Conservation (phyloP, 2,797 vertebrate genomes). For the Argyrosomus regius region DNA sequence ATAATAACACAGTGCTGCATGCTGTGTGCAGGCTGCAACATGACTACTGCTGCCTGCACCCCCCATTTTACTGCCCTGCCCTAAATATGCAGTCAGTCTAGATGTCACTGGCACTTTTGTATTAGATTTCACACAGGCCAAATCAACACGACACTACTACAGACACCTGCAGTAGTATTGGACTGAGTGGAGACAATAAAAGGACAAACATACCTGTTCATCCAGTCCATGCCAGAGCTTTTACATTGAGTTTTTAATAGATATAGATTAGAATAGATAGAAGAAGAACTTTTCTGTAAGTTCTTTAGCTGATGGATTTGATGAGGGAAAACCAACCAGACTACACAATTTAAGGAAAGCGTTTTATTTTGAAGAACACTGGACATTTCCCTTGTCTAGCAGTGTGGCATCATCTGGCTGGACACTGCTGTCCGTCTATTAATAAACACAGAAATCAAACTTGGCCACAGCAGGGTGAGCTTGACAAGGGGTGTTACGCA, state of each 20-base stretch:
- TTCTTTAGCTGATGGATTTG: too few species aligned
- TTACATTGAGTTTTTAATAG: too few species aligned
- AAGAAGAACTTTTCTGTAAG: too few species aligned
- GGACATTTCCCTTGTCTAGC: conserved; percentile 12
- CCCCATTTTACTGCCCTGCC: conserved; percentile 58
- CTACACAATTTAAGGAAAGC: background rate
- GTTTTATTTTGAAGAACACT: conserved; percentile 4
- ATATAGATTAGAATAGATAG: too few species aligned
- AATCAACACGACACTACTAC: background rate
- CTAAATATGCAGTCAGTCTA: conserved; percentile 68
- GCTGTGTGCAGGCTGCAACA: conserved; percentile 73
- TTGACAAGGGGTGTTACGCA: conserved; percentile 67
- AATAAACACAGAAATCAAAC: conserved; percentile 76
- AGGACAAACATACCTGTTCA: background rate
- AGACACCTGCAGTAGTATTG: background rate
- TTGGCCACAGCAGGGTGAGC: conserved; percentile 55
- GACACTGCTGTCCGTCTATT: conserved; percentile 69
- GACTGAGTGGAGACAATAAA: background rate
- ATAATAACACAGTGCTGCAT: conserved; percentile 47
- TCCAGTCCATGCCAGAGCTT: background rate
- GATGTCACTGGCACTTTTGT: conserved; percentile 31
- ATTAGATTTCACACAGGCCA: background rate
- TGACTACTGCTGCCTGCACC: conserved; percentile 58
- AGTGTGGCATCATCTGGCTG: conserved; percentile 42
- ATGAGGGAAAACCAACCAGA: conserved; percentile 9